Evolutionary conservation across 2,888 invertebrate species (phyloP), one percentile per base, ranked within the genome.

Genomic region (Drosophila colorata): DNA sequence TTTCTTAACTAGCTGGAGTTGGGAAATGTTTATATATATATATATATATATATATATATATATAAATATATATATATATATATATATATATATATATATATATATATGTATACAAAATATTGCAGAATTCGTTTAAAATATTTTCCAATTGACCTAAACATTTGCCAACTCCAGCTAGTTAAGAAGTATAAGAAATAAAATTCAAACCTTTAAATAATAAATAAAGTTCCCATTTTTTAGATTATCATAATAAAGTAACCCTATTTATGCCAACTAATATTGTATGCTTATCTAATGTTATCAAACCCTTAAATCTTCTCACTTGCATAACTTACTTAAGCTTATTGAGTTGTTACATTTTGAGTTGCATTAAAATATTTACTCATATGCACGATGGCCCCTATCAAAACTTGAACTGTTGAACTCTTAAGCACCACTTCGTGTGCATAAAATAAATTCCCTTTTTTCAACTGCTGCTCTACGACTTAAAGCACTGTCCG

Each of bases 401-500:
- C 31, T 31, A 43, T 49, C 13, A 33, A 16, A 23, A 28, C 14
- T 49, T 37, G 18, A 41, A 31, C 31, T n/a, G n/a, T 49, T 37
- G 18, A 41, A 31, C 31, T 16, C 14, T 48, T 3, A 20, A 59
- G 59, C 40, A 59, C 4, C 57, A 23, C 25, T 47, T 37, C 7
- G 16, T 13, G 23, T 28, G 16, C 11, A 38, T 38, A 20, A 53
- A 13, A 33, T 13, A 33, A 28, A 60, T 53, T 40, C 33, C 20
- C 16, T 28, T 4, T 11, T 11, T 48, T 44, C 8, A 56, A 48
- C 16, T 25, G 33, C 16, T 69, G 40, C 37, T 55, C 35, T 56
- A 44, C 31, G 41, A 41, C 60, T 55, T 71, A 66, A 74, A 76
- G 66, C 53, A 28, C 28, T 49, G 41, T 13, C 14, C 46, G 23